A percentile compares a stretch with the other conserved stretches of the same genome.
Conservation (phyloP, 2,888 invertebrate genomes). For the Fabriciana adippe region DNA sequence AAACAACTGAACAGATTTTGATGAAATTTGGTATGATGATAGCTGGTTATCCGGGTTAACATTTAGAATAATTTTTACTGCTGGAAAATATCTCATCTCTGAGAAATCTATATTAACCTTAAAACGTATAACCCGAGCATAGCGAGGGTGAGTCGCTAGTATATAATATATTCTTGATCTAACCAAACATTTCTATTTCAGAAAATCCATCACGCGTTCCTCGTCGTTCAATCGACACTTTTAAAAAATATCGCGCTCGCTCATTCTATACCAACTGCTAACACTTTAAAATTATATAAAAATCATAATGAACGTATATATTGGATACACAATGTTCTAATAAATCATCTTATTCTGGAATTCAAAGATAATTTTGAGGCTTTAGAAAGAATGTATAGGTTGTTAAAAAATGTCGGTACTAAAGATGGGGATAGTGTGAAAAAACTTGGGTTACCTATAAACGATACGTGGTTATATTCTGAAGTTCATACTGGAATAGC, state of each 20-base stretch:
- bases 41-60: no score
- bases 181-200: constrained; percentile 48
- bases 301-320: constrained; percentile 73
- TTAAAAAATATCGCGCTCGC: constrained; percentile 71
- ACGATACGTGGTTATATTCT: constrained; percentile 68
- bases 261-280: constrained; percentile 55
- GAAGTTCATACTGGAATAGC: constrained; percentile 72
- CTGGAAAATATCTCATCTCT: no score
- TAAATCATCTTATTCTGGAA: constrained; percentile 56
- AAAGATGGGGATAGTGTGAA: constrained; percentile 51
- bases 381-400: constrained; percentile 68
- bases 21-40: no score
- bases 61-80: no score
- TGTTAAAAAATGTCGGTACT: constrained; percentile 66
- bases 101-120: no score
- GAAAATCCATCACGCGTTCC: constrained; percentile 76
- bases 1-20: no score
- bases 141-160: no score
- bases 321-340: constrained; percentile 66
- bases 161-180: no score
- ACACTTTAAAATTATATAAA: constrained; percentile 55
- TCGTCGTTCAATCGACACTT: constrained; percentile 73
- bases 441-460: constrained; percentile 58
- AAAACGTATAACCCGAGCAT: no score
- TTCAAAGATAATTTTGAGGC: constrained; percentile 60